phyloP scores from a whole-genome alignment of 2,888 invertebrate genomes.

The Drosophila paramelanica region DNA sequence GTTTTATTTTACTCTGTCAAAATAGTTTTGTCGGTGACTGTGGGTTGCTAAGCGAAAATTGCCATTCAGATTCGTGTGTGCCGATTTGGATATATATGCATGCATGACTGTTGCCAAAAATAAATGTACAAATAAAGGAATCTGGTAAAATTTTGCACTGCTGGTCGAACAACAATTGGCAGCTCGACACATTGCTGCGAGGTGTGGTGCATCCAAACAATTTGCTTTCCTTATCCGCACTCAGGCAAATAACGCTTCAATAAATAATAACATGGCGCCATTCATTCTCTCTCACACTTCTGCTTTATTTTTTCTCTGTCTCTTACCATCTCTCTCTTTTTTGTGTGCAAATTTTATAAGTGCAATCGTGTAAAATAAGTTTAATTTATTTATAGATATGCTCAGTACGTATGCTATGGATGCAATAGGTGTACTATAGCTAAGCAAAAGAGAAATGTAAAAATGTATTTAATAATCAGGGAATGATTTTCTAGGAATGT shows the following conservation, averaged over 20 bases:
- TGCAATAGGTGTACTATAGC: not conserved
- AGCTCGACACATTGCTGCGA: constrained; percentile 9
- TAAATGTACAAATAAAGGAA: constrained; percentile 15
- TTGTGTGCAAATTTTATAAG: constrained; percentile 52
- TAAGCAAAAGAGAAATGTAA: not conserved
- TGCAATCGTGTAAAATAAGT: constrained; percentile 66
- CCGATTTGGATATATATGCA: constrained; percentile 7
- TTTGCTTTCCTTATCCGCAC: constrained; percentile 47
- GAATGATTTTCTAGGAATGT: no score
- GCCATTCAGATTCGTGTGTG: not conserved
- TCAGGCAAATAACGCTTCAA: constrained; percentile 52
- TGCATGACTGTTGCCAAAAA: constrained; percentile 11
- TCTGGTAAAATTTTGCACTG: constrained; percentile 5
- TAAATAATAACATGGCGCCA: constrained; percentile 58
- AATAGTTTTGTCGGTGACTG: not conserved
- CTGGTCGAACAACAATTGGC: constrained; percentile 26
- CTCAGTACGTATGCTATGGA: not conserved
- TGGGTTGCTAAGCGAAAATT: not conserved
- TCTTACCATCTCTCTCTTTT: not conserved
- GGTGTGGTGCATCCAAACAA: constrained; percentile 27
- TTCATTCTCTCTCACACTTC: not conserved
- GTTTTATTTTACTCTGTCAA: not conserved
- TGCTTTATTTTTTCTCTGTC: not conserved
- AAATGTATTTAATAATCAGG: no score
- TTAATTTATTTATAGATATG: constrained; percentile 53